A percentile compares a stretch with the other conserved stretches of the same genome.
Conservation (phyloP, 2,888 invertebrate species). For the Agrochola circellaris region DNA sequence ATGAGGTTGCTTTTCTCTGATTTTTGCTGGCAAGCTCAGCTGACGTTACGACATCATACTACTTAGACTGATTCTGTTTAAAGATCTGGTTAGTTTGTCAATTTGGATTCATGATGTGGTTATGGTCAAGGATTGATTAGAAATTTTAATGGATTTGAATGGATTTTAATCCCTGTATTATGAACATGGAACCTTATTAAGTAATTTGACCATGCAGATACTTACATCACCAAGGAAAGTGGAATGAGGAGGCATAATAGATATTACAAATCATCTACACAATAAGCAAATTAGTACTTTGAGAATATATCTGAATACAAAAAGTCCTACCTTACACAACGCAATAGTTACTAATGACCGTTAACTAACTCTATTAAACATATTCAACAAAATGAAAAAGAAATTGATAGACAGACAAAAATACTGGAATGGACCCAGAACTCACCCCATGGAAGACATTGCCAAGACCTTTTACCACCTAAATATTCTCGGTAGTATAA, state of each 20-base stretch:
- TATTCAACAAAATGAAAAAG: not conserved
- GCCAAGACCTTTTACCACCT: not conserved
- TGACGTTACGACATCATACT: conserved; percentile 33
- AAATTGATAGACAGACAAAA: not conserved
- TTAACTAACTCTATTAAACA: not conserved
- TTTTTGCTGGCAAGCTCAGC: conserved; percentile 22
- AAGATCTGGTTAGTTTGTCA: conserved; percentile 27
- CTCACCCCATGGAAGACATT: not conserved
- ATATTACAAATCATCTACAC: not conserved
- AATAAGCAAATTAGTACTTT: not conserved
- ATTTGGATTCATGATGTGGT: conserved; percentile 7
- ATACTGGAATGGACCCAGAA: not conserved
- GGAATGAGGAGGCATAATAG: not conserved
- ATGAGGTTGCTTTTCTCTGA: conserved; percentile 52
- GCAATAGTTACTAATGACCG: too few relatives aligned
- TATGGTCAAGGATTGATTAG: conserved; percentile 12
- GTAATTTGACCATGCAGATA: not conserved
- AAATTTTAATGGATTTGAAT: not conserved
- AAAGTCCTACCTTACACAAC: too few relatives aligned
- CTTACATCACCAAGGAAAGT: not conserved
- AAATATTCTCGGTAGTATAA: not conserved
- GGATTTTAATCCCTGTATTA: not conserved
- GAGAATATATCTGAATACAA: not conserved
- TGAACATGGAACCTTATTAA: not conserved
- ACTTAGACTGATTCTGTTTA: not conserved